Evolutionary conservation across 2,888 invertebrate genomes (phyloP), one percentile per base, ranked within the genome.

Genomic region (Campopleginae sp.): DNA sequence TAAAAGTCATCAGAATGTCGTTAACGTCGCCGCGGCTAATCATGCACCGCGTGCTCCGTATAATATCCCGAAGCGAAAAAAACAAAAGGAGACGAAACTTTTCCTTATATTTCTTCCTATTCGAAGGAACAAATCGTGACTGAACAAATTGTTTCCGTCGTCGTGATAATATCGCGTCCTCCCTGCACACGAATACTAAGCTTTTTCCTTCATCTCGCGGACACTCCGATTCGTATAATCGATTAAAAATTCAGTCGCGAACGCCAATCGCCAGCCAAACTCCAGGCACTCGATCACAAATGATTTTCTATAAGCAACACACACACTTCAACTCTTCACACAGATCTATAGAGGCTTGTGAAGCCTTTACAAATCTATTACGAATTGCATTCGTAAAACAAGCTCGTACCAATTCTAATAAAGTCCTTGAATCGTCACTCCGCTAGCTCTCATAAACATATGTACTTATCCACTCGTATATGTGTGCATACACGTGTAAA

Each of bases 371-470:
- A 61, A 66, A 46, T 75, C 58, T 68, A 61, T 81, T 75, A 75
- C 74, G 46, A 75, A 58, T 68, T 58, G 66, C 68, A 54, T 38
- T 23, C 68, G 65, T 76, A 66, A 23, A 58, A 46, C 38, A 38
- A 44, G 44, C 58, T 80, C 58, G 19, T 42, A 66, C 66, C 44
- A 80, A 70, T 58, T 48, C 48, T 68, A 54, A 70, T 68, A 68
- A 42, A 65, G 70, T 75, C 81, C 81, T 81, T 81, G 81, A 81
- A 54, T 61, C 68, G 70, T 81, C 75, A 75, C 61, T n/a, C 23
- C 54, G 8, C 14, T 48, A 48, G 42, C 51, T 38, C 66, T 17
- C 2, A 12, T n/a, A 23, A 23, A 14, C n/a, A 51, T 27, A n/a
- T 66, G 19, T 54, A 23, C 23, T 23, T 77, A 31, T 51, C 17